Evolutionary conservation across 2,797 vertebrate genomes (phyloP), one percentile per base, ranked within the genome.

Genomic region (Sebastes itinus): DNA sequence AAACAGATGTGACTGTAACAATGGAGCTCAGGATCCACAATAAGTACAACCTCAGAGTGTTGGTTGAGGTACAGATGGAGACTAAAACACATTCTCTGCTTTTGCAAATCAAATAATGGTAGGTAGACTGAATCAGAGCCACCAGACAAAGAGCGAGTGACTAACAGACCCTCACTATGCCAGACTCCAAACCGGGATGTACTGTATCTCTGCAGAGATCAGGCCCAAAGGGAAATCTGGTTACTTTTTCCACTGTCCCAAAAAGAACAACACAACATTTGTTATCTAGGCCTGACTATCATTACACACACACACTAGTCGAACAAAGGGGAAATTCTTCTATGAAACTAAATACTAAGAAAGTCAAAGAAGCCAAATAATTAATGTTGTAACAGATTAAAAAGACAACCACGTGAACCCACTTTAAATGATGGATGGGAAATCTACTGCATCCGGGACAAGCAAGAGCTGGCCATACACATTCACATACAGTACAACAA

Each of bases 151-250:
- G 22, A 22, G 35, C 9, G 0, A 64, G 7, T 27, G 32, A 28
- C 22, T 18, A 46, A 28, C 52, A 66, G 72, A 46, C 27, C 12
- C 58, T 66, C 4, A 7, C 23, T 23, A 7, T 60, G 5, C 14
- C 20, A 20, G 46, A 54, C 63, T 52, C 14, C 22, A 68, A 16
- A 0, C n/a, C 5, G 13, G 11, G 28, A 35, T 33, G 61, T 18
- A n/a, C 35, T 14, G 3, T 33, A 46, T 77, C 52, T 84, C 60
- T 75, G 60, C 35, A 73, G 38, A 62, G 32, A 75, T 79, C 65
- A 62, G 33, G 22, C 56, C 72, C 30, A 33, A 55, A 38, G 33
- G 13, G 13, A 83, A 85, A 76, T 66, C n/a, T 20, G 67, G 63
- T 63, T 56, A 70, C 20, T 35, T 65, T 58, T 64, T 25, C 71